Evolutionary conservation across 2,113 vertebrate species (phyloP).

Genomic region (Sisor rabdophorus): DNA sequence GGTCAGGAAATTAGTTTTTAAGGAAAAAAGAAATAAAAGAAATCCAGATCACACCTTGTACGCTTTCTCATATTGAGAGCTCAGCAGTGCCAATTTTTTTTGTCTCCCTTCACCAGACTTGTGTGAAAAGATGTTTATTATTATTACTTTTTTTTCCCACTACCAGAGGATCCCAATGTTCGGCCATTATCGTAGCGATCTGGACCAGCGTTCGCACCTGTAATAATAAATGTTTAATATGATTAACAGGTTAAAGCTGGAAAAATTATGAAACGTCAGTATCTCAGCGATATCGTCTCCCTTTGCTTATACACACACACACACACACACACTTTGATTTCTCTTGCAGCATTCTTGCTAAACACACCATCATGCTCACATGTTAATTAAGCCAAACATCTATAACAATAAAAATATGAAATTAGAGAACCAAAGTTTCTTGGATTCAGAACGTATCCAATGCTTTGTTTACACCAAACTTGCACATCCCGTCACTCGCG

Average conservation of each 20-base stretch:
- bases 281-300: slow-evolving; percentile 59
- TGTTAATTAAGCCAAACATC: slow-evolving; percentile 88
- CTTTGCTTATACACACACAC: slow-evolving; percentile 71
- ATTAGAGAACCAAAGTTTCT: slow-evolving; percentile 72
- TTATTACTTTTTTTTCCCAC: slow-evolving; percentile 62
- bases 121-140: slow-evolving; percentile 45
- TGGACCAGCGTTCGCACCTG: slow-evolving; percentile 84
- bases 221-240: slow-evolving; percentile 62
- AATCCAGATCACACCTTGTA: slow-evolving; percentile 84
- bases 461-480: too few relatives aligned
- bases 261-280: slow-evolving; percentile 57
- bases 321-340: slow-evolving; percentile 67
- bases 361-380: slow-evolving; percentile 81
- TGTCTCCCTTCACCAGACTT: slow-evolving; percentile 51
- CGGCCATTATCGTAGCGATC: slow-evolving; percentile 75
- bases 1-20: slow-evolving; percentile 63
- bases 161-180: slow-evolving; percentile 76
- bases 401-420: slow-evolving; percentile 95
- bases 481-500: too few relatives aligned
- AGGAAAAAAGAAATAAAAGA: slow-evolving; percentile 27
- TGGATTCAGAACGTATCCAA: background rate
- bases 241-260: slow-evolving; percentile 62
- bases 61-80: slow-evolving; percentile 98
- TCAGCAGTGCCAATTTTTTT: slow-evolving; percentile 84
- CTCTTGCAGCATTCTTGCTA: slow-evolving; percentile 70